Evolutionary conservation across 2,888 invertebrate genomes (phyloP).

Genomic region (Sipunculus nudus): DNA sequence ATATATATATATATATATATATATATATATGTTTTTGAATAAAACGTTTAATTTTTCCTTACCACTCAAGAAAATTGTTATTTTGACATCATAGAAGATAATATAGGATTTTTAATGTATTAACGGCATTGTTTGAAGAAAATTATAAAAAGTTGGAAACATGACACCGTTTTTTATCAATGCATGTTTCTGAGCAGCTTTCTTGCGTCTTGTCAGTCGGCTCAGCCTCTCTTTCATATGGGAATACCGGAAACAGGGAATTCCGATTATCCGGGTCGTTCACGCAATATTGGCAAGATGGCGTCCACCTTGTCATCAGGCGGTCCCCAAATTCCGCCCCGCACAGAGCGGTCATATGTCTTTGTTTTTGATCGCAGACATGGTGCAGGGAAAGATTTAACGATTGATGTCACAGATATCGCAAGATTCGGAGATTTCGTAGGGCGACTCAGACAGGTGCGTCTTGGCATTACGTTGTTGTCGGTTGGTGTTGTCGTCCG

Average conservation of each 20-base stretch:
- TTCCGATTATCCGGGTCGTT: too few species aligned
- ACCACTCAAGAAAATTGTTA: background rate
- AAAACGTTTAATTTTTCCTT: background rate
- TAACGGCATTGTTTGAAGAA: too few species aligned
- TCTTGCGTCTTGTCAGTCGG: too few species aligned
- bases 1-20: slow-evolving; percentile 35
- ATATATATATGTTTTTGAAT: slow-evolving; percentile 21
- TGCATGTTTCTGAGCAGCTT: too few species aligned
- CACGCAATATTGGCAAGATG: slow-evolving; percentile 26
- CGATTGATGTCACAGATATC: slow-evolving; percentile 51
- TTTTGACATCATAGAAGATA: background rate
- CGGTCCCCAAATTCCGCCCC: background rate
- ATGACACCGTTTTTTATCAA: too few species aligned
- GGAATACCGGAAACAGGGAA: too few species aligned
- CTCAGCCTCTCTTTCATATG: too few species aligned
- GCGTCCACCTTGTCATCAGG: slow-evolving; percentile 18
- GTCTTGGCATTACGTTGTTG: slow-evolving; percentile 16
- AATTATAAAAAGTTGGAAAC: too few species aligned
- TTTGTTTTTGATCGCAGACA: slow-evolving; percentile 58
- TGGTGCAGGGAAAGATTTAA: slow-evolving; percentile 51
- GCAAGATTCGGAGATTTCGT: slow-evolving; percentile 51
- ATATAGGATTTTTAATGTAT: too few species aligned
- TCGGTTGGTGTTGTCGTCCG: background rate
- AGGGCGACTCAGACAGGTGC: slow-evolving; percentile 48
- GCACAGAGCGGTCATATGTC: slow-evolving; percentile 50